Evolutionary conservation across 2,113 vertebrate genomes (phyloP), one percentile per base, ranked within the genome.

Genomic region (Aramus guarauna): DNA sequence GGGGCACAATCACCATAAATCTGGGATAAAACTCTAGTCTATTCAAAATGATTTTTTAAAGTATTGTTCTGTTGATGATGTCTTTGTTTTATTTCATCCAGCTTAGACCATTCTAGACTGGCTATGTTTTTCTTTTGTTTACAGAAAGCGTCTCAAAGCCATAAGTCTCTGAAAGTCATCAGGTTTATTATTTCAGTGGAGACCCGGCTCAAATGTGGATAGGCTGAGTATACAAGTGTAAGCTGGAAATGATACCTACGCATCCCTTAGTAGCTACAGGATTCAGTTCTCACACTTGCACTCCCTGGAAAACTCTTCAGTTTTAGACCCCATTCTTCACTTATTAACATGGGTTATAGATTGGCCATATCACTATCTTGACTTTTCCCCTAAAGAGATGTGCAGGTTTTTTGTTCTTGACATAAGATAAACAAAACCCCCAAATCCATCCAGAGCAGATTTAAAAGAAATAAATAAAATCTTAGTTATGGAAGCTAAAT

Each of bases 11-110:
- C 92, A 95, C 83, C 71, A 90, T 95, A 94, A 94, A 96, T 90
- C 89, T 92, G 64, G 81, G 58, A 39, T 78, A 81, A 74, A 60
- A 63, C 71, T 59, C 17, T 17, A 68, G 86, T 48, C 91, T 85
- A 96, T 94, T 94, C 83, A 95, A 85, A 96, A 89, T 91, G 17
- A 64, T 87, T 89, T 96, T 95, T 92, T 89, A 73, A 92, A 97
- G 95, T 13, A 89, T 87, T 92, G n/a, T 66, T 95, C 84, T 94
- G 94, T 52, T 95, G 92, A 82, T 69, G 71, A 79, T 85, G 81
- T 30, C 78, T 94, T 95, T 92, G 87, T 96, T 96, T 94, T 82
- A 89, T 91, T 97, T 76, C 84, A 94, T 91, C 76, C 3, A 2
- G 81, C 80, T 71, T 7, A 63, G 81, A 85, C 71, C 83, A 96